phyloP scores from a whole-genome alignment of 2,888 invertebrate species.

The Torymus tubicola region DNA sequence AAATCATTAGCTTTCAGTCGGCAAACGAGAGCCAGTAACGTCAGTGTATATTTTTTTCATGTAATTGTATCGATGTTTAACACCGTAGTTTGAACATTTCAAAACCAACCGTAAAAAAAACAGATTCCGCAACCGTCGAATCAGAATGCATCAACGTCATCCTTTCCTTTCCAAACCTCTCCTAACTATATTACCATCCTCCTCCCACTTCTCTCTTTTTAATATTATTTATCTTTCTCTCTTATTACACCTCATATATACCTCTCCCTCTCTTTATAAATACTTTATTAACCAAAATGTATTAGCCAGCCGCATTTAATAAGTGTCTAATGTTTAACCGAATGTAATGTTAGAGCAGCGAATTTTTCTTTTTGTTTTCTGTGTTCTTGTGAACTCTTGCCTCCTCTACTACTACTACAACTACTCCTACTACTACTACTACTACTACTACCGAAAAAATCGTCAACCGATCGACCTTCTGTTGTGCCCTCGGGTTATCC shows the following conservation, averaged over 20 bases:
- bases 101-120: neutral
- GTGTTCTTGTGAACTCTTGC: constrained; percentile 76
- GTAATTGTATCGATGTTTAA: too few relatives aligned
- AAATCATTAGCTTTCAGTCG: too few relatives aligned
- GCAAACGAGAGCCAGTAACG: too few relatives aligned
- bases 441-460: neutral
- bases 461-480: too few relatives aligned
- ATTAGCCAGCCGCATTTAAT: constrained; percentile 49
- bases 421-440: constrained; percentile 30
- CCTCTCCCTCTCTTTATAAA: too few relatives aligned
- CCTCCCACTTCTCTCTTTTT: too few relatives aligned
- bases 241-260: constrained; percentile 6
- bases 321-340: constrained; percentile 65
- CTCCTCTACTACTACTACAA: constrained; percentile 61
- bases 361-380: constrained; percentile 68
- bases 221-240: constrained; percentile 1
- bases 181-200: too few relatives aligned
- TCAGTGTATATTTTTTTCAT: too few relatives aligned
- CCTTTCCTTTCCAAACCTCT: too few relatives aligned
- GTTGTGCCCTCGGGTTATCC: neutral
- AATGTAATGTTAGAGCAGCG: constrained; percentile 74
- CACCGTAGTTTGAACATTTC: neutral
- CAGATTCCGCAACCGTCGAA: neutral
- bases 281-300: constrained; percentile 36
- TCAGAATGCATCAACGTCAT: neutral